Evolutionary conservation across 2,797 vertebrate species (phyloP), one percentile per base, ranked within the genome.

Genomic region (Alcedo quadribrachys): DNA sequence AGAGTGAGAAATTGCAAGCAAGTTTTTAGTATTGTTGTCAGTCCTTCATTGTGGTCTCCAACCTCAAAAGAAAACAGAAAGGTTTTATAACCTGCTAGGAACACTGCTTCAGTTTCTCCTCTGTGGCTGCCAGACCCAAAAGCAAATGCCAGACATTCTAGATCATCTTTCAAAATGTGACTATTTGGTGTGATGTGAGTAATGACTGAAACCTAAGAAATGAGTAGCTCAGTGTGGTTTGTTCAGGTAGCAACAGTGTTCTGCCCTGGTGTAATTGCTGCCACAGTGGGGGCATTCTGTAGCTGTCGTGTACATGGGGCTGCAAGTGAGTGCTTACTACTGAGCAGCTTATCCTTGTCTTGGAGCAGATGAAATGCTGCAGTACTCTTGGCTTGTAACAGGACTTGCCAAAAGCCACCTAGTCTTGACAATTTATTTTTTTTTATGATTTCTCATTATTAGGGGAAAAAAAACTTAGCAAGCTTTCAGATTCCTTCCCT

Each of bases 11-110:
- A 69, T 17, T 74, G 61, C 70, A 86, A 85, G 83, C 55, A 27
- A 10, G 20, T 15, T 60, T 91, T 75, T 63, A 46, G 30, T 84
- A 35, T 60, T 35, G 0, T 57, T 67, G 2, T 77, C 84, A 48
- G 65, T 73, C 28, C 67, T 71, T 46, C 4, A 0, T 58, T 94
- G 90, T 82, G 92, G 78, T 94, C 84, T 90, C 46, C 65, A 92
- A 92, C 83, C 92, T 94, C 92, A 93, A 61, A 70, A 77, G 71
- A 50, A 94, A 91, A 69, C 55, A 40, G 69, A 83, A 84, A 37
- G 62, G 73, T 92, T 94, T 95, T 78, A 77, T 63, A 90, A 82
- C 50, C 8, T 70, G 45, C 60, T 37, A 12, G 2, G 18, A 48
- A 37, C 35, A 6, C 45, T 53, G 25, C 81, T 91, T 90, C 45